A percentile compares a stretch with the other conserved stretches of the same genome.
These are phyloP conservation scores for Linyphia triangularis DNA, from an alignment of 2,888 invertebrate genomes.

Conservation along the genomic window DNA sequence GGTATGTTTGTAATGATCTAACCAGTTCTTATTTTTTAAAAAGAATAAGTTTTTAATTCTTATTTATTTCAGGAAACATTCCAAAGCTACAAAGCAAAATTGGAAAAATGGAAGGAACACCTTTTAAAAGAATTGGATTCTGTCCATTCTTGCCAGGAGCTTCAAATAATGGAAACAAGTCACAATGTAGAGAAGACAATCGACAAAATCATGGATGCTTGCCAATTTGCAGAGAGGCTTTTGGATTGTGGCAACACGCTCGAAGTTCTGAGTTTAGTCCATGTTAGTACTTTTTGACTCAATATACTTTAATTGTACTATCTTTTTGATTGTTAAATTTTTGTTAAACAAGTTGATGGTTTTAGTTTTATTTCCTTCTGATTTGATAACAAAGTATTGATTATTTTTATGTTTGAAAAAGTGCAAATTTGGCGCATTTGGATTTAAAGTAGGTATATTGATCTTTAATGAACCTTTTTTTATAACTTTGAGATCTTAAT, in stretches of 20 bases:
- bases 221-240: slow-evolving; percentile 89
- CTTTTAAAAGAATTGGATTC: slow-evolving; percentile 76
- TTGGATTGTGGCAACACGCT: slow-evolving; percentile 90
- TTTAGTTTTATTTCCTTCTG: no score
- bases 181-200: slow-evolving; percentile 75
- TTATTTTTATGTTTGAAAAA: no score
- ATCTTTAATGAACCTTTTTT: no score
- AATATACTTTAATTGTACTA: background rate
- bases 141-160: slow-evolving; percentile 83
- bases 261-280: slow-evolving; percentile 90
- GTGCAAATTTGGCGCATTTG: no score
- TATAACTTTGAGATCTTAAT: no score
- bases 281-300: slow-evolving; percentile 79
- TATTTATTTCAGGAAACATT: slow-evolving; percentile 79
- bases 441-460: no score
- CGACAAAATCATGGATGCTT: slow-evolving; percentile 88
- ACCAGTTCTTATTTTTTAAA: no score
- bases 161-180: slow-evolving; percentile 84
- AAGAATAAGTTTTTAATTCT: background rate
- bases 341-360: no score
- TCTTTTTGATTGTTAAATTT: background rate
- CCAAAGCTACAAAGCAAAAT: slow-evolving; percentile 80
- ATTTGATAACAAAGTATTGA: no score
- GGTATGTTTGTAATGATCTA: no score
- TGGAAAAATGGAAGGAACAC: slow-evolving; percentile 80